Percentiles rank a stretch among this genome's conserved stretches.
These are phyloP conservation scores for Drosophila nannoptera DNA, from an alignment of 1,140 invertebrate genomes.

Conservation along the genomic window DNA sequence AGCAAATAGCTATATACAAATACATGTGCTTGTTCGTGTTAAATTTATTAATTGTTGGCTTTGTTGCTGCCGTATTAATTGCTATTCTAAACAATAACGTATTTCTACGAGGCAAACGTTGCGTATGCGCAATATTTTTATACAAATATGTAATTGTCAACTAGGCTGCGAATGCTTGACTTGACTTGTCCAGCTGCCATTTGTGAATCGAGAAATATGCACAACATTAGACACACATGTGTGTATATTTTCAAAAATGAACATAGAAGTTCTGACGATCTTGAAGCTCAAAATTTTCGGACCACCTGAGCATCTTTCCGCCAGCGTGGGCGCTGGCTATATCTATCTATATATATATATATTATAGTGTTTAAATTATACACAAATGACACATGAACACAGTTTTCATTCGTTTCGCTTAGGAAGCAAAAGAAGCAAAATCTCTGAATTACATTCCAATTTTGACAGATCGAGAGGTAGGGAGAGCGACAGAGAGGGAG, in stretches of 20 bases:
- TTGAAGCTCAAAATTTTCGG: not conserved
- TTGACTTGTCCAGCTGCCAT: not conserved
- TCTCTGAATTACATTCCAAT: conserved; percentile 35
- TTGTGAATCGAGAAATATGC: not conserved
- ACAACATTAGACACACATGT: not conserved
- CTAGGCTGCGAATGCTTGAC: conserved; percentile 10
- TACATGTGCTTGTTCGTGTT: conserved; percentile 7
- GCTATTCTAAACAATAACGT: not conserved
- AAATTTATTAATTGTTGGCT: not conserved
- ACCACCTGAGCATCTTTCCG: conserved; percentile 15
- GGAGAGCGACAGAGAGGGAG: conserved; percentile 14
- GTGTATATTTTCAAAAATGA: not conserved
- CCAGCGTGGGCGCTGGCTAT: conserved; percentile 15
- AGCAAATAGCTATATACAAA: conserved; percentile 11
- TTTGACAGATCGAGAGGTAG: conserved; percentile 3
- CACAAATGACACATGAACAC: conserved; percentile 29
- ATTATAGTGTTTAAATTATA: conserved; percentile 27
- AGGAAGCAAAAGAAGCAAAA: conserved; percentile 10
- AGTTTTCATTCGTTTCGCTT: conserved; percentile 1
- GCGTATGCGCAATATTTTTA: conserved; percentile 26
- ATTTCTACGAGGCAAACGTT: not conserved
- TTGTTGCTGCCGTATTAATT: not conserved
- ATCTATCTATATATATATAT: conserved; percentile 27
- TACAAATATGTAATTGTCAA: conserved; percentile 10
- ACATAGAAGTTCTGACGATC: not conserved